Base-by-base conservation (phyloP, 2,797 vertebrate species). In the Silurus lanzhouensis region DNA sequence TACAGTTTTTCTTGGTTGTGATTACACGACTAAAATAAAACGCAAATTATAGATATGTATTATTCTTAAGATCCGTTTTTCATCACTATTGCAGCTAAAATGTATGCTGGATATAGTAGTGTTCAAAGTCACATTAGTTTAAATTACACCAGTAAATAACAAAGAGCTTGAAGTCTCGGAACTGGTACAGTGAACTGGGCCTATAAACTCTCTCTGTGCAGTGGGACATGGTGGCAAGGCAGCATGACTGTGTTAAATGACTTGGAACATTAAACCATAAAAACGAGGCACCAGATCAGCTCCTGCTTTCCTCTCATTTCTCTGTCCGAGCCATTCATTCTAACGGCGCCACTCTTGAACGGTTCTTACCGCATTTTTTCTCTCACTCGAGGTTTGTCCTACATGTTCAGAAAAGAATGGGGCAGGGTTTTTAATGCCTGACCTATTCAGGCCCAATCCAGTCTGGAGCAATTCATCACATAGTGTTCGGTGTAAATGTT, bases 81-180 rank as follows among this genome's bases (percentile, higher is more conserved):
- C 13, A 31, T 70, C 15, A 5, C 67, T 44, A 9, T 70, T 70
- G 15, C 67, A 9, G 10, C 6, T 48, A 71, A 71, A 46, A 22
- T 14, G 17, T 44, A 44, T 20, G 8, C 15, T 31, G 15, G 6
- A 14, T 44, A 70, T 20, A 70, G 31, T 20, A 20, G 20, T 48
- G 15, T 19, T 17, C 1, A 52, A 6, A 52, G 71, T 48, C 38
- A 71, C 44, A 15, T 74, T 46, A 14, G 46, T 52, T 17, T 70
- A 14, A 55, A 55, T 52, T 2, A 10, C 17, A 22, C 31, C 57
- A 61, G 8, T 17, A 66, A n/a, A 81, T 52, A 1, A 31, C 0
- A 1, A 84, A 85, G 81, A 88, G 76, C 88, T 84, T 87, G 83
- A 89, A 89, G 88, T 89, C 74, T 27, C 38, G 19, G 78, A 88